Percentiles rank a stretch among this genome's conserved stretches.
Conservation (phyloP, 1,140 invertebrate species). For the Drosophila insularis region DNA sequence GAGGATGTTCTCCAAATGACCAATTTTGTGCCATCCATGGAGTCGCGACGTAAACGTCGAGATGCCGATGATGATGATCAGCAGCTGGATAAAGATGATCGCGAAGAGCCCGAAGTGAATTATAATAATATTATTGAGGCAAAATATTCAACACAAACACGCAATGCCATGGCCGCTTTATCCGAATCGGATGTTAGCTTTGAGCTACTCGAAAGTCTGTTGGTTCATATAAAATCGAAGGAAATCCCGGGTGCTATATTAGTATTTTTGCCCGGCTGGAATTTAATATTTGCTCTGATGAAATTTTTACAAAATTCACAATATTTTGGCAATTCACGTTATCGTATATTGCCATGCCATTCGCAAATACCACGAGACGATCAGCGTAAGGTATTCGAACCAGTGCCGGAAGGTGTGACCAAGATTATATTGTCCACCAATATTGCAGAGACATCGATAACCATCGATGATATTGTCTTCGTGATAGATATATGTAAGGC, state of each 20-base stretch:
- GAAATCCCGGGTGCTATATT: constrained; percentile 92
- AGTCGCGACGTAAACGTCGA: constrained; percentile 87
- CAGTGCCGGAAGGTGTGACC: constrained; percentile 88
- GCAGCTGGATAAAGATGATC: constrained; percentile 69
- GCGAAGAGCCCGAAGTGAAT: constrained; percentile 89
- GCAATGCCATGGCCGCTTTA: constrained; percentile 88
- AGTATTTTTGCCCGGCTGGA: constrained; percentile 97
- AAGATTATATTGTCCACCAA: constrained; percentile 95
- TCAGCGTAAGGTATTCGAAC: constrained; percentile 93
- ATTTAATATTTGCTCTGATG: constrained; percentile 95
- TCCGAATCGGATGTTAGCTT: constrained; percentile 94
- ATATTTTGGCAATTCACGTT: constrained; percentile 87
- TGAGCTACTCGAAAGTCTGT: constrained; percentile 93
- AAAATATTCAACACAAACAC: constrained; percentile 86
- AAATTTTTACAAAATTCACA: constrained; percentile 90
- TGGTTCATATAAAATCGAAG: constrained; percentile 89
- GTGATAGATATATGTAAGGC: constrained; percentile 98
- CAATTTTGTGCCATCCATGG: constrained; percentile 89
- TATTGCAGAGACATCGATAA: constrained; percentile 97
- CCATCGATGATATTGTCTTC: constrained; percentile 98
- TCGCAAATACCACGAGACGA: constrained; percentile 95
- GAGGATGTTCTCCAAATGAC: constrained; percentile 94
- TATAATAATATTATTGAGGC: constrained; percentile 86
- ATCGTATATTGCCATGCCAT: constrained; percentile 92
- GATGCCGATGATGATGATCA: constrained; percentile 87